Percentiles rank a stretch among this genome's conserved stretches.
Evolutionary conservation across 2,113 vertebrate genomes (phyloP).

Genomic region (Thunnus thynnus): DNA sequence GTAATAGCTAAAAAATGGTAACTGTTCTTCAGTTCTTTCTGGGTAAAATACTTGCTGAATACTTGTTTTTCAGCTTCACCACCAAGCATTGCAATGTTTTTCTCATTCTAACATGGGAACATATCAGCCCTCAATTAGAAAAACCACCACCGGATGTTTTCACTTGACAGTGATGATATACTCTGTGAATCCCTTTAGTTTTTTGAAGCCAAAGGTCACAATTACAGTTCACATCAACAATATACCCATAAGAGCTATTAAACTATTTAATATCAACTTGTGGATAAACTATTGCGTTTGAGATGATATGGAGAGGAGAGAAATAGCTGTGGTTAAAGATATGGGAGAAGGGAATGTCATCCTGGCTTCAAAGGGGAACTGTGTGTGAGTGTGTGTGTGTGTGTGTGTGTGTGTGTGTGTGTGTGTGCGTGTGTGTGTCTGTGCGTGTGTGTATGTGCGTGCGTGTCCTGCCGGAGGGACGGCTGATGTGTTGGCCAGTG

Average conservation of each 20-base stretch:
- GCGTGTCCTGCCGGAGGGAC: too few relatives aligned
- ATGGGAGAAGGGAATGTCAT: background rate
- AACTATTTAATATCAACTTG: background rate
- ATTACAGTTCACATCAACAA: constrained; percentile 7
- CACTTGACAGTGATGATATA: background rate
- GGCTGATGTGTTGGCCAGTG: constrained; percentile 3
- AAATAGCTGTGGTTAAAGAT: background rate
- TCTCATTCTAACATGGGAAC: background rate
- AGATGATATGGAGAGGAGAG: constrained; percentile 7
- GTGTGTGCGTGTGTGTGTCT: background rate
- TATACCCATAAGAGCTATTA: background rate
- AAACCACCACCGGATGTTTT: background rate
- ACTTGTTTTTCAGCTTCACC: background rate
- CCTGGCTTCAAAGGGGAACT: constrained; percentile 11
- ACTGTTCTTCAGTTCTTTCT: too few relatives aligned
- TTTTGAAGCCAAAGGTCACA: constrained; percentile 6
- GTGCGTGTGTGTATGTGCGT: too few relatives aligned
- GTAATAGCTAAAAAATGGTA: too few relatives aligned
- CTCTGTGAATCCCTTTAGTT: background rate
- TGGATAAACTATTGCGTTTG: background rate
- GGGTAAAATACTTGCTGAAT: too few relatives aligned
- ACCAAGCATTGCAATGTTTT: background rate
- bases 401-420: constrained; percentile 1
- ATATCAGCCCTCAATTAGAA: background rate
- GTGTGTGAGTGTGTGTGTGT: background rate